Evolutionary conservation across 92 coral and sea anemone species (phyloP), one percentile per base, ranked within the genome.

Genomic region (Isaurus tuberculatus): DNA sequence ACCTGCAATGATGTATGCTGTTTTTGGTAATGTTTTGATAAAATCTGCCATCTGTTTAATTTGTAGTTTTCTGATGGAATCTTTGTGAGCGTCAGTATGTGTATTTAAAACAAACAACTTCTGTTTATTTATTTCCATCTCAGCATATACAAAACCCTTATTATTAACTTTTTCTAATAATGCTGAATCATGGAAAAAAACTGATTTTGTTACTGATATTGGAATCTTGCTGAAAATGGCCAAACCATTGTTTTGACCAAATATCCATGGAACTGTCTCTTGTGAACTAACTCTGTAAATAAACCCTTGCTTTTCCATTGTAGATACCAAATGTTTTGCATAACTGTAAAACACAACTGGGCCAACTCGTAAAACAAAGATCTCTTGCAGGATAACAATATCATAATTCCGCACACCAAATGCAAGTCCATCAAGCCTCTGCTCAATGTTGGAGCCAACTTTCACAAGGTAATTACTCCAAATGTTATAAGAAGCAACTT

Each of bases 151-250:
- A 85, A 92, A 90, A 7, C 98, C 96, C 51, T 89, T 92, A 27
- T 92, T 88, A 64, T 83, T 91, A 1, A 72, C 42, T 31, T 73
- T 44, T 66, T 92, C 89, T 0, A 36, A 22, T 20, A 86, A 61
- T 17, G 78, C 86, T 0, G 83, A 81, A 53, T 85, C 66, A 3
- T 79, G 61, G 36, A 51, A 94, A 48, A 43, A 68, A n/a, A 63
- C 84, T 17, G 91, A 73, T 26, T 67, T 65, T 65, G 91, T 67
- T 44, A 49, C 63, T 48, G 30, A 26, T 2, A 94, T 51, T 29
- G 92, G 94, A 19, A 90, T 67, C 65, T 89, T 91, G 71, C 98
- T 94, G 28, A 92, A 94, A 15, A 90, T 90, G 66, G 88, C 88
- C 19, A 94, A 53, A 17, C 95, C 98, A 55, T 75, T 89, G 30